These are phyloP conservation scores for Tolypeutes matacus DNA, from an alignment of 2,797 vertebrate genomes.

Conservation along the genomic window DNA sequence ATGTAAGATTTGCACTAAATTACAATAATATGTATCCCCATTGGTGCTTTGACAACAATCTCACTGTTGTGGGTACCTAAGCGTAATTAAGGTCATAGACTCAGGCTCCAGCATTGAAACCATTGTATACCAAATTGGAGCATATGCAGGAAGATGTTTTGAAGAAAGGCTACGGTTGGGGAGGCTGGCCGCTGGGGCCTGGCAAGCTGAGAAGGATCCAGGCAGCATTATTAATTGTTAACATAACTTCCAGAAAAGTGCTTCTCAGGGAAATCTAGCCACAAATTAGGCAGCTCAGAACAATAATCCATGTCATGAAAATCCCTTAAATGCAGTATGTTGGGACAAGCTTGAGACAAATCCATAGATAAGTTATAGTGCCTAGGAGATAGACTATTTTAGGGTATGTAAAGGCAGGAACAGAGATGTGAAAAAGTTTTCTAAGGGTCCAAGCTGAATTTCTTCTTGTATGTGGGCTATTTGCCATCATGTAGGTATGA, in stretches of 20 bases:
- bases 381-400: background rate
- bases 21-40: background rate
- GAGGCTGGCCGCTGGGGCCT: background rate
- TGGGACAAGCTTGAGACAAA: background rate
- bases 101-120: conserved; percentile 45
- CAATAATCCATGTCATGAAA: background rate
- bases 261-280: background rate
- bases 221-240: background rate
- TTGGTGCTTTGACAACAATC: conserved; percentile 58
- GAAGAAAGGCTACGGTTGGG: background rate
- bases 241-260: background rate
- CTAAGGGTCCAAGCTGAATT: background rate
- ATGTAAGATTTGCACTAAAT: conserved; percentile 76
- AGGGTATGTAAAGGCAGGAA: background rate
- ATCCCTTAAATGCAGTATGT: background rate
- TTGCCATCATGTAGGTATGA: background rate
- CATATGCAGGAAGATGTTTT: background rate
- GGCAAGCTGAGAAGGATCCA: background rate
- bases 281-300: conserved; percentile 16
- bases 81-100: conserved; percentile 75
- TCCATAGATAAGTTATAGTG: background rate
- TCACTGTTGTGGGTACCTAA: background rate
- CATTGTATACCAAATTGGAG: conserved; percentile 67
- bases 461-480: background rate
- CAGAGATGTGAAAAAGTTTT: background rate